Evolutionary conservation across 2,888 invertebrate genomes (phyloP).

Genomic region (Phlogophora meticulosa): DNA sequence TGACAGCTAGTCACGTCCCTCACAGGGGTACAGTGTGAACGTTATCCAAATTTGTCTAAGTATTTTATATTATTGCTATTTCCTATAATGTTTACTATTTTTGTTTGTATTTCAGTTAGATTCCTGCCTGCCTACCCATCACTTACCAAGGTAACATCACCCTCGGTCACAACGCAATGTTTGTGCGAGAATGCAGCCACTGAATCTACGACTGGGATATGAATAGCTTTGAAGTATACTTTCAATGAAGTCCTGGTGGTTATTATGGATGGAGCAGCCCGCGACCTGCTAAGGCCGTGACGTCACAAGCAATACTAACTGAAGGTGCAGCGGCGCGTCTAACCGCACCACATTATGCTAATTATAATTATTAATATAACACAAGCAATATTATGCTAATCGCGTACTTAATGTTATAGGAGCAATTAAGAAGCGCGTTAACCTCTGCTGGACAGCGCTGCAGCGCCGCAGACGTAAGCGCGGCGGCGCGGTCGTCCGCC

Average conservation of each 20-base stretch:
- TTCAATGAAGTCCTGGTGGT: background rate
- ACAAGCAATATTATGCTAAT: slow-evolving; percentile 70
- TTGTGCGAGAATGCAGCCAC: background rate
- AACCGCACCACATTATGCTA: slow-evolving; percentile 66
- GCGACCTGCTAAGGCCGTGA: slow-evolving; percentile 33
- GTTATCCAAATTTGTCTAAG: background rate
- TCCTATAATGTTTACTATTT: background rate
- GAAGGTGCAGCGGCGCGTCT: slow-evolving; percentile 51
- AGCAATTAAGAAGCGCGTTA: slow-evolving; percentile 70
- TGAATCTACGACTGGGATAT: too few species aligned
- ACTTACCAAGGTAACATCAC: too few species aligned
- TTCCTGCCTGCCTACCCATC: background rate
- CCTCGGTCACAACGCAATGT: too few species aligned
- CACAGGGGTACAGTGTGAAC: background rate
- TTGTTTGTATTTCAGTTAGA: background rate
- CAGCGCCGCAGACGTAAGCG: slow-evolving; percentile 6
- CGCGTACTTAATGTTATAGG: slow-evolving; percentile 62
- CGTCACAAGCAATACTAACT: slow-evolving; percentile 23
- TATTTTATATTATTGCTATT: background rate
- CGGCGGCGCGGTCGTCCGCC: background rate
- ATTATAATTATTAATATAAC: slow-evolving; percentile 68
- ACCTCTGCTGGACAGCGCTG: slow-evolving; percentile 38
- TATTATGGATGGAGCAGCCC: background rate
- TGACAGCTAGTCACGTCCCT: background rate
- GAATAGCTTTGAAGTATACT: background rate